Percentiles rank a stretch among this genome's conserved stretches.
Conservation (phyloP, 2,797 vertebrate genomes). For the Rhinella marina region DNA sequence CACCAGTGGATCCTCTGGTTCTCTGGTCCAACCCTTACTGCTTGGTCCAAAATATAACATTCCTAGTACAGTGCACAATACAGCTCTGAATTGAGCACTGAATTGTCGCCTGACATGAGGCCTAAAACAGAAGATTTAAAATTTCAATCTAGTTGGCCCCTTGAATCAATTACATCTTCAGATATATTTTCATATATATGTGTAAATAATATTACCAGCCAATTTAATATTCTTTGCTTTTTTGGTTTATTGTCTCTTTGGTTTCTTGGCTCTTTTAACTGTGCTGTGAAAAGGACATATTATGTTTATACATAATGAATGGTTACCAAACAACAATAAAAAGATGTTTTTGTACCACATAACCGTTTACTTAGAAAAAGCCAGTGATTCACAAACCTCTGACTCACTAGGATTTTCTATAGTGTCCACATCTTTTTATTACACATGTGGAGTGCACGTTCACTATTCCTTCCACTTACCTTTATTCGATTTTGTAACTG, state of each 20-base stretch:
- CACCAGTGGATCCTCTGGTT: too few relatives aligned
- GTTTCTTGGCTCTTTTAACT: not conserved
- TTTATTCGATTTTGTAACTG: conserved; percentile 82
- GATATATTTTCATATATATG: not conserved
- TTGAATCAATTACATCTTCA: not conserved
- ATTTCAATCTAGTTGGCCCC: not conserved
- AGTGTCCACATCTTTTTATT: not conserved
- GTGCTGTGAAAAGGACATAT: conserved; percentile 11
- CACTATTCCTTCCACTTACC: conserved; percentile 73
- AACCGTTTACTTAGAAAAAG: not conserved
- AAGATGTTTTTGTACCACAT: not conserved
- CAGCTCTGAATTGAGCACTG: too few relatives aligned
- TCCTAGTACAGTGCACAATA: too few relatives aligned
- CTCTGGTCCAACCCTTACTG: too few relatives aligned
- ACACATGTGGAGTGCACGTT: not conserved
- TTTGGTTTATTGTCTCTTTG: not conserved
- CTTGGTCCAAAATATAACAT: too few relatives aligned
- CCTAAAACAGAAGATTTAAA: not conserved
- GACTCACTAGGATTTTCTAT: not conserved
- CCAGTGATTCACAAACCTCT: not conserved
- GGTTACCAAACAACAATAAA: not conserved
- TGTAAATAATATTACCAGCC: not conserved
- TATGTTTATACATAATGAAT: not conserved
- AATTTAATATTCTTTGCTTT: not conserved
- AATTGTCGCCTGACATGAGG: too few relatives aligned